Evolutionary conservation across 2,888 invertebrate species (phyloP).

Genomic region (Calliphora vomitoria): DNA sequence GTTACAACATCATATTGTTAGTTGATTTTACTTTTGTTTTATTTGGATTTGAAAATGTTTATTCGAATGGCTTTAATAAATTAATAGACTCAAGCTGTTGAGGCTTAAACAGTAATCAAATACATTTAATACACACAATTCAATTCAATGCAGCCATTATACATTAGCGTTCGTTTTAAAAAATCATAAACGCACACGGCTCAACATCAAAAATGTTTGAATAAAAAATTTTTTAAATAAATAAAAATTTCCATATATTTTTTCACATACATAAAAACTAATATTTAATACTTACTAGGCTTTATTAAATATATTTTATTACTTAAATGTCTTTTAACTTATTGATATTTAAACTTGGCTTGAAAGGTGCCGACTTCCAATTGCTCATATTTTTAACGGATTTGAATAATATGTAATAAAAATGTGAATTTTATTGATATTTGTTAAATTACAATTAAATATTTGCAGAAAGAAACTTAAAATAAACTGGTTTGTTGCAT

Average conservation of each 20-base stretch:
- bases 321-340: constrained; percentile 5
- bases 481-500: no score
- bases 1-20: constrained; percentile 21
- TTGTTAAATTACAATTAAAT: background rate
- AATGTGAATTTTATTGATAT: background rate
- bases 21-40: background rate
- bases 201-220: background rate
- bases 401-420: background rate
- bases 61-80: constrained; percentile 23
- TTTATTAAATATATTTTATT: background rate
- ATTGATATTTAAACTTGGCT: background rate
- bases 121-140: constrained; percentile 27
- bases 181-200: background rate
- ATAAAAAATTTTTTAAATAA: background rate
- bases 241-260: constrained; percentile 9
- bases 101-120: constrained; percentile 37
- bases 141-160: background rate
- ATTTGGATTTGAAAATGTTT: constrained; percentile 15
- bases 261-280: background rate
- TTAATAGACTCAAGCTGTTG: background rate
- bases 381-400: background rate
- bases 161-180: background rate
- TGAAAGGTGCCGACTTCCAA: background rate
- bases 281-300: constrained; percentile 11
- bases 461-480: background rate